phyloP scores from a whole-genome alignment of 2,797 vertebrate genomes.

The Dromococcyx pavoninus region DNA sequence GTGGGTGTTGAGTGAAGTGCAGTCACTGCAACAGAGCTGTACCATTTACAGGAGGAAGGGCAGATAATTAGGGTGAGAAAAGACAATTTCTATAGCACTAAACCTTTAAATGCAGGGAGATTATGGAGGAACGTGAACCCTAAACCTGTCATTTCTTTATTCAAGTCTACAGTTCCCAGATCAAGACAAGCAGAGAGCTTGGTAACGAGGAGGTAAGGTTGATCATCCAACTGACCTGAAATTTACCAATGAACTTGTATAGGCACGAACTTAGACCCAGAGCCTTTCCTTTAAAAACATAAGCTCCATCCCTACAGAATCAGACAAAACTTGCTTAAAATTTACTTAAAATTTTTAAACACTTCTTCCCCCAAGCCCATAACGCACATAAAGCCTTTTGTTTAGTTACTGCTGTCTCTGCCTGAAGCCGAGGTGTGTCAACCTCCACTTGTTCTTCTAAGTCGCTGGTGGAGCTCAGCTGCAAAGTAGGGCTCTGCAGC shows the following conservation, averaged over 20 bases:
- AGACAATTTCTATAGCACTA: background rate
- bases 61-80: background rate
- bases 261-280: background rate
- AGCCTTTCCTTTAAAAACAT: background rate
- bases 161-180: background rate
- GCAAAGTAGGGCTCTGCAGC: background rate
- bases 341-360: background rate
- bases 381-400: background rate
- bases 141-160: background rate
- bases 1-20: background rate
- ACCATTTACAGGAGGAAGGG: background rate
- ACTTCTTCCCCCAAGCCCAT: background rate
- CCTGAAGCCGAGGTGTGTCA: rapidly evolving
- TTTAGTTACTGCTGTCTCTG: background rate
- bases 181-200: background rate
- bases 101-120: background rate
- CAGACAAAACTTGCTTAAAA: background rate
- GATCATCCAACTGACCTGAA: background rate
- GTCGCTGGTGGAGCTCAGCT: background rate
- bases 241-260: background rate
- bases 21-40: background rate
- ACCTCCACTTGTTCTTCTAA: background rate
- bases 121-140: background rate
- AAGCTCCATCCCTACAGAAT: background rate
- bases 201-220: background rate